These are phyloP conservation scores for Panagrolaimus sp. DNA, from an alignment of 1,140 invertebrate species.

Conservation along the genomic window DNA sequence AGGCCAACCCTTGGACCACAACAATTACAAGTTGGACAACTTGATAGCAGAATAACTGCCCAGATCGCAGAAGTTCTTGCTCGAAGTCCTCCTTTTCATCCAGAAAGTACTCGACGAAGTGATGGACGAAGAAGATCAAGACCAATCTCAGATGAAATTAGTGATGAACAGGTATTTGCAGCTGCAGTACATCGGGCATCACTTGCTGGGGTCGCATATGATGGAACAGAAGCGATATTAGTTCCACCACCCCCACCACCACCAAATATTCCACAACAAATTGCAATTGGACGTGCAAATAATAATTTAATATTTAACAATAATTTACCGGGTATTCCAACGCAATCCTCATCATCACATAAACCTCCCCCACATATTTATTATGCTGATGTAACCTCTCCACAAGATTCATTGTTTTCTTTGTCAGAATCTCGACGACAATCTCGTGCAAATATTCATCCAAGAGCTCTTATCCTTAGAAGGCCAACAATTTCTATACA, in stretches of 20 bases:
- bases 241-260: not conserved
- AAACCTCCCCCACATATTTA: slow-evolving; percentile 21
- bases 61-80: slow-evolving; percentile 32
- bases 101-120: slow-evolving; percentile 18
- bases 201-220: not conserved
- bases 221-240: slow-evolving; percentile 17
- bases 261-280: slow-evolving; percentile 1
- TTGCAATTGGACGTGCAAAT: slow-evolving; percentile 6
- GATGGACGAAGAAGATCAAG: slow-evolving; percentile 20
- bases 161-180: slow-evolving; percentile 16
- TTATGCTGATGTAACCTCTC: slow-evolving; percentile 23
- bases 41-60: slow-evolving; percentile 29
- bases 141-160: slow-evolving; percentile 22
- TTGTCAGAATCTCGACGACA: slow-evolving; percentile 28
- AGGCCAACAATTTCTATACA: slow-evolving; percentile 59
- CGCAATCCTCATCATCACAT: slow-evolving; percentile 5
- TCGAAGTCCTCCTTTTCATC: slow-evolving; percentile 17
- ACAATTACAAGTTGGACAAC: slow-evolving; percentile 33
- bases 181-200: slow-evolving; percentile 7
- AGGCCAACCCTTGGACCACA: slow-evolving; percentile 34
- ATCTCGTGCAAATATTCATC: slow-evolving; percentile 21
- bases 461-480: slow-evolving; percentile 39
- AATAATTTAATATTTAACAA: slow-evolving; percentile 23
- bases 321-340: slow-evolving; percentile 23
- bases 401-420: slow-evolving; percentile 29